Evolutionary conservation across 2,888 invertebrate species (phyloP).

Genomic region (Synanthedon myopaeformis): DNA sequence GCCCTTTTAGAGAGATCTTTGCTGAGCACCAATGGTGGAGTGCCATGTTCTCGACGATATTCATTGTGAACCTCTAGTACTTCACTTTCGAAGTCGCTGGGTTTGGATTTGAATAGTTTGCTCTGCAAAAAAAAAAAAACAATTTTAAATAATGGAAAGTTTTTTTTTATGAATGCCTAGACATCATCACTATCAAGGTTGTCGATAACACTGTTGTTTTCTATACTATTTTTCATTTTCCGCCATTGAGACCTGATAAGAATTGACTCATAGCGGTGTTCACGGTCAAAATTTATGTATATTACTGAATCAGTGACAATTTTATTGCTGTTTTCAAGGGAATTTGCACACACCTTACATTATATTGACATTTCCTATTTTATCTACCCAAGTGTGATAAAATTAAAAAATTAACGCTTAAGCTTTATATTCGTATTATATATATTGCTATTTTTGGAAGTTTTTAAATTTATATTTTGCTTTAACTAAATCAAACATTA

Average conservation of each 20-base stretch:
- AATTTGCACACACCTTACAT: neutral
- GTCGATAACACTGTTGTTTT: neutral
- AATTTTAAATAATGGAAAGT: neutral
- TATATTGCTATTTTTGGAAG: too few species aligned
- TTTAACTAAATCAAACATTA: too few species aligned
- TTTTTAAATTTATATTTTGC: too few species aligned
- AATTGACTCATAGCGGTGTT: slow-evolving; percentile 5
- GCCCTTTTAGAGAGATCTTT: slow-evolving; percentile 74
- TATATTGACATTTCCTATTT: too few species aligned
- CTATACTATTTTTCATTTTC: neutral
- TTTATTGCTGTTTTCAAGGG: neutral
- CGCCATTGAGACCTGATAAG: slow-evolving; percentile 4
- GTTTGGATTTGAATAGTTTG: slow-evolving; percentile 48
- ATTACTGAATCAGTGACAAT: neutral
- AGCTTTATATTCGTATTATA: too few species aligned
- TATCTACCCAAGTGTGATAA: too few species aligned
- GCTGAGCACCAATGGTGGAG: slow-evolving; percentile 61
- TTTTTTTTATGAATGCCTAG: too few species aligned
- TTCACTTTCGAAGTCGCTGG: slow-evolving; percentile 52
- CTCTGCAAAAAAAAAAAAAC: slow-evolving; percentile 35
- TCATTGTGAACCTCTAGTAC: slow-evolving; percentile 55
- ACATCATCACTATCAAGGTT: neutral
- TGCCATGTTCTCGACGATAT: slow-evolving; percentile 55
- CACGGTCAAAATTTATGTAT: slow-evolving; percentile 5
- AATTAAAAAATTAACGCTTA: too few species aligned